Percentiles rank a stretch among this genome's conserved stretches.
Conservation (phyloP, 1,140 invertebrate species). For the Chlorops oryzae region DNA sequence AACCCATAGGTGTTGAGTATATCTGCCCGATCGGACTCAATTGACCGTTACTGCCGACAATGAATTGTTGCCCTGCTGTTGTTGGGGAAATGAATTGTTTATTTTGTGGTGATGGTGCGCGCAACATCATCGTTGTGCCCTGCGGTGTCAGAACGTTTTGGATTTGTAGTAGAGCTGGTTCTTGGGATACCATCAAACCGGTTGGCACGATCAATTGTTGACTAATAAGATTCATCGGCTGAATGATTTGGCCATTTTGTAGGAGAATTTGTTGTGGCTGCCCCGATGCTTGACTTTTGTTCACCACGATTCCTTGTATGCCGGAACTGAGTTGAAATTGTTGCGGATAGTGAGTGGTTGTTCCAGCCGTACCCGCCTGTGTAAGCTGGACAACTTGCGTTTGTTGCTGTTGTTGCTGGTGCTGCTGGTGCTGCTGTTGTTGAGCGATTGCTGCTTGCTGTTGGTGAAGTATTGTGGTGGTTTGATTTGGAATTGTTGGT, state of each 20-base stretch:
- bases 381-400: constrained; percentile 33
- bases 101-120: constrained; percentile 64
- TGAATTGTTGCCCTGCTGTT: constrained; percentile 62
- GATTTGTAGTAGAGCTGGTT: constrained; percentile 66
- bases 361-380: constrained; percentile 19
- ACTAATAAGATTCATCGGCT: constrained; percentile 74
- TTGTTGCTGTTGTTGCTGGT: constrained; percentile 18
- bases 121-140: constrained; percentile 63
- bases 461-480: constrained; percentile 35
- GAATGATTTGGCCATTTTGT: constrained; percentile 49
- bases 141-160: constrained; percentile 58
- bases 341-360: constrained; percentile 57
- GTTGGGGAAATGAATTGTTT: constrained; percentile 72
- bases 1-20: constrained; percentile 71
- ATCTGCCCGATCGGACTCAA: constrained; percentile 65
- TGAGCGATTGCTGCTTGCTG: constrained; percentile 14
- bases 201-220: constrained; percentile 79
- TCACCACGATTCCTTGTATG: constrained; percentile 50
- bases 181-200: constrained; percentile 63
- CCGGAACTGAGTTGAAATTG: constrained; percentile 61
- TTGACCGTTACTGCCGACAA: constrained; percentile 61
- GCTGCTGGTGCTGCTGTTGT: constrained; percentile 15
- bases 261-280: constrained; percentile 69
- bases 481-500: constrained; percentile 43
- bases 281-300: constrained; percentile 59